phyloP scores from a whole-genome alignment of 2,113 vertebrate species.

The Callionymus lyra region DNA sequence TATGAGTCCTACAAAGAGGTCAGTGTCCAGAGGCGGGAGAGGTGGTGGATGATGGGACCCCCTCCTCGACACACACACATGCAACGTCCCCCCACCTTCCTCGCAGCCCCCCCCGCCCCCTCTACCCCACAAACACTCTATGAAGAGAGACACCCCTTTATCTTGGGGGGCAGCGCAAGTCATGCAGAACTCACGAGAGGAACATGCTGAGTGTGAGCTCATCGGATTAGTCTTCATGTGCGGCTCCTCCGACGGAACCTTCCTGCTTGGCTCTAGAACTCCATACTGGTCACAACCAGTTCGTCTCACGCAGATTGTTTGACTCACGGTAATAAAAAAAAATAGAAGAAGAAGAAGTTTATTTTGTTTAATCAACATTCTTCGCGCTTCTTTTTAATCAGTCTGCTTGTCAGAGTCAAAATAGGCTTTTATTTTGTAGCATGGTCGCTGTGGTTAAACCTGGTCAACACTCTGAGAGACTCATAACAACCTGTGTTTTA shows the following conservation, averaged over 20 bases:
- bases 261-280: too few species aligned
- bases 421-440: too few species aligned
- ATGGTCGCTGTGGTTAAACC: too few species aligned
- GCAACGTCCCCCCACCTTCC: slow-evolving; percentile 34
- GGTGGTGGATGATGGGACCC: slow-evolving; percentile 29
- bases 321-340: too few species aligned
- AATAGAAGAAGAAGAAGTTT: too few species aligned
- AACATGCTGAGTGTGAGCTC: slow-evolving; percentile 66
- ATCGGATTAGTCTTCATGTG: slow-evolving; percentile 48
- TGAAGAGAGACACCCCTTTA: slow-evolving; percentile 49
- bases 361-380: too few species aligned
- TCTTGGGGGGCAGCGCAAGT: slow-evolving; percentile 63
- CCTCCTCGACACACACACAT: slow-evolving; percentile 21
- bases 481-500: too few species aligned
- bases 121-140: slow-evolving; percentile 31
- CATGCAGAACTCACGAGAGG: slow-evolving; percentile 69
- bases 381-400: too few species aligned
- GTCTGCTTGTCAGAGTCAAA: too few species aligned
- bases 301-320: too few species aligned
- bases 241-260: too few species aligned
- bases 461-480: too few species aligned
- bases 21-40: slow-evolving; percentile 51
- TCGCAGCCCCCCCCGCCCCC: slow-evolving; percentile 11
- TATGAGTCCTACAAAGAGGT: slow-evolving; percentile 62
- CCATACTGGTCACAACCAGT: slow-evolving; percentile 3